These are phyloP conservation scores for Drosophila parabipectinata DNA, from an alignment of 1,140 invertebrate genomes.

Conservation along the genomic window DNA sequence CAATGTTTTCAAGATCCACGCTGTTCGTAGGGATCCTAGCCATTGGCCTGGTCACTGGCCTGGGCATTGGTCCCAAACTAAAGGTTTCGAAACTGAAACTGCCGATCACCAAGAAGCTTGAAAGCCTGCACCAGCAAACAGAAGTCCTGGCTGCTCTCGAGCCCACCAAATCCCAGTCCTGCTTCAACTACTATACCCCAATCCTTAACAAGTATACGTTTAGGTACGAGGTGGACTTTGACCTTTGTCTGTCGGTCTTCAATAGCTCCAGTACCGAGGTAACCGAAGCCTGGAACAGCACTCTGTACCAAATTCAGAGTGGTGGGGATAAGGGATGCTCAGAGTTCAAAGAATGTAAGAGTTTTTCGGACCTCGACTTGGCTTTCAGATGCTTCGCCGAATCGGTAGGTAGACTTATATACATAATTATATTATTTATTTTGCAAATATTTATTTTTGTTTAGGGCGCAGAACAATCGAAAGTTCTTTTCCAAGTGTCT, in stretches of 20 bases:
- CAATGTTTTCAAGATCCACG: slow-evolving; percentile 27
- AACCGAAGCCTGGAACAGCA: slow-evolving; percentile 15
- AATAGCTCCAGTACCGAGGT: background rate
- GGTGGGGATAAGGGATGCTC: slow-evolving; percentile 10
- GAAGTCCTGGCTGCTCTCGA: slow-evolving; percentile 32
- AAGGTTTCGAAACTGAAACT: slow-evolving; percentile 15
- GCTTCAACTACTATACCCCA: slow-evolving; percentile 48
- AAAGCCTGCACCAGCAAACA: slow-evolving; percentile 34
- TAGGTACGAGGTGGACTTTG: slow-evolving; percentile 23
- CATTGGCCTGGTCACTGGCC: slow-evolving; percentile 30
- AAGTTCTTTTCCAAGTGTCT: slow-evolving; percentile 45
- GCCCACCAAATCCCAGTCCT: slow-evolving; percentile 4
- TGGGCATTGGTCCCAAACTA: background rate
- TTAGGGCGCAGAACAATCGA: slow-evolving; percentile 53
- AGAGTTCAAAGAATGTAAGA: slow-evolving; percentile 24
- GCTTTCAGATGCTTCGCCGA: slow-evolving; percentile 55
- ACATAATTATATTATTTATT: background rate
- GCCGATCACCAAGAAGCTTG: slow-evolving; percentile 29
- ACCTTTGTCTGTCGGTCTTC: background rate
- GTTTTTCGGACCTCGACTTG: slow-evolving; percentile 33
- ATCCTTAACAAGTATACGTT: slow-evolving; percentile 17
- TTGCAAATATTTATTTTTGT: background rate
- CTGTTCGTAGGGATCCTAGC: slow-evolving; percentile 32
- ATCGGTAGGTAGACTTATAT: slow-evolving; percentile 24
- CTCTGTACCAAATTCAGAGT: slow-evolving; percentile 8